Evolutionary conservation across 2,797 vertebrate species (phyloP).

Genomic region (Myripristis jacobus): DNA sequence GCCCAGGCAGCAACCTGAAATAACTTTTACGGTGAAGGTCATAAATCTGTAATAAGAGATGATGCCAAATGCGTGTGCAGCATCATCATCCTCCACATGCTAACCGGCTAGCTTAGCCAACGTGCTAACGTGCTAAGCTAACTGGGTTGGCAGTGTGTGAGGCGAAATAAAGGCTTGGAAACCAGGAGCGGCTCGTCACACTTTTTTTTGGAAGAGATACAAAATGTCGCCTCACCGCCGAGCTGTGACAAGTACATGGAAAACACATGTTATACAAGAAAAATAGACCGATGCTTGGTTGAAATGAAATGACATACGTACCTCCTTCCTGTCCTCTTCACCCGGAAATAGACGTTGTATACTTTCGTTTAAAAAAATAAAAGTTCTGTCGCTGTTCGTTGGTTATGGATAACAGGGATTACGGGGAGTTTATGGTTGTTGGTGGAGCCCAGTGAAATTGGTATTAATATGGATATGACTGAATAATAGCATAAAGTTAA

Average conservation of each 20-base stretch:
- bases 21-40: neutral
- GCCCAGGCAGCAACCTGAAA: neutral
- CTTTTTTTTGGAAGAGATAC: neutral
- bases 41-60: constrained; percentile 41
- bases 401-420: too few species aligned
- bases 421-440: fast-evolving
- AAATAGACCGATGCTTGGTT: constrained; percentile 43
- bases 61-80: constrained; percentile 34
- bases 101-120: constrained; percentile 77
- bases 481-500: fast-evolving
- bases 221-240: neutral
- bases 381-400: fast-evolving
- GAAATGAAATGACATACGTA: constrained; percentile 66
- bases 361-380: constrained; percentile 50
- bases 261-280: neutral
- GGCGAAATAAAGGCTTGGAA: constrained; percentile 8
- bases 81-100: constrained; percentile 62
- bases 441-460: fast-evolving
- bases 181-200: neutral
- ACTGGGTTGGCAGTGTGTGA: constrained; percentile 19
- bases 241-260: neutral
- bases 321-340: constrained; percentile 64
- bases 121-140: constrained; percentile 56
- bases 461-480: fast-evolving
- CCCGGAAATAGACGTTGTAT: constrained; percentile 63